These are phyloP conservation scores for Nothura maculosa DNA, from an alignment of 2,797 vertebrate species.

Conservation along the genomic window DNA sequence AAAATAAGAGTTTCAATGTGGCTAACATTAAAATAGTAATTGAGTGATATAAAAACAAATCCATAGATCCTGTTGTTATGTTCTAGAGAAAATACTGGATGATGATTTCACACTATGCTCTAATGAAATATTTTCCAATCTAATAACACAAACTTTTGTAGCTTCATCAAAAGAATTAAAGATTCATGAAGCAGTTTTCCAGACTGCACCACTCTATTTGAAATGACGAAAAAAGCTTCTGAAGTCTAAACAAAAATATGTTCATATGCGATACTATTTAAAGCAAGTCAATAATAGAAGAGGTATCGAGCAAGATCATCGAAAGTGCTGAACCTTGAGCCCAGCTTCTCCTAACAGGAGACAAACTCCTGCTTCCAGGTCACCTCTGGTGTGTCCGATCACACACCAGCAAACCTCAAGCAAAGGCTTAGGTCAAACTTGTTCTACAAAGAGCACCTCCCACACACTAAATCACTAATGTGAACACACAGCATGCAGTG, in stretches of 20 bases:
- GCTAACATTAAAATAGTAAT: background rate
- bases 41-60: background rate
- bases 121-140: background rate
- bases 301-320: background rate
- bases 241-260: background rate
- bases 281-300: background rate
- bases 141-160: background rate
- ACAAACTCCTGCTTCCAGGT: background rate
- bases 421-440: background rate
- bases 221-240: background rate
- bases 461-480: background rate
- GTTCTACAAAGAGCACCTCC: background rate
- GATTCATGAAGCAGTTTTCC: background rate
- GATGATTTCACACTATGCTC: background rate
- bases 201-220: background rate
- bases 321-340: background rate
- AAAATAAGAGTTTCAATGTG: background rate
- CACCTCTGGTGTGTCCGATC: background rate
- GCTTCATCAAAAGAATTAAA: background rate
- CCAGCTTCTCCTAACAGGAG: background rate
- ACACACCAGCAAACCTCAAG: background rate
- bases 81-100: background rate
- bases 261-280: background rate
- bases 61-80: background rate
- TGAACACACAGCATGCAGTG: background rate